Percentiles rank a stretch among this genome's conserved stretches.
These are phyloP conservation scores for Cyclopterus lumpus DNA, from an alignment of 2,797 vertebrate genomes.

Conservation along the genomic window DNA sequence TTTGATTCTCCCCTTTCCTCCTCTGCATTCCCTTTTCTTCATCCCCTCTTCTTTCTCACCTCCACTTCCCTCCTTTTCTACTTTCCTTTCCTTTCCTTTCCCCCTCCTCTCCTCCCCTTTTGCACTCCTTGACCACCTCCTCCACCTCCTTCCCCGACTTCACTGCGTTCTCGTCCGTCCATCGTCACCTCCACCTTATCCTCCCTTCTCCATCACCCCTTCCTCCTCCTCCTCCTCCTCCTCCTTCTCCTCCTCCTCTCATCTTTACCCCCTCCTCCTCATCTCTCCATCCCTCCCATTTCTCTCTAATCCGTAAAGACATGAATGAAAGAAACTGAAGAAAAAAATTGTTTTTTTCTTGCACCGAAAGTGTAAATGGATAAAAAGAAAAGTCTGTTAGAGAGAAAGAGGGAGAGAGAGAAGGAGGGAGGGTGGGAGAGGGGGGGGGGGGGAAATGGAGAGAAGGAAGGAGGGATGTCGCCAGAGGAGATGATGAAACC, in stretches of 20 bases:
- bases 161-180: too few species aligned
- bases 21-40: not conserved
- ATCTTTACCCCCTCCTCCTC: not conserved
- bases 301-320: not conserved
- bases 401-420: slow-evolving; percentile 11
- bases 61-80: not conserved
- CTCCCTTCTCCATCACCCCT: not conserved
- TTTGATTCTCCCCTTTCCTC: not conserved
- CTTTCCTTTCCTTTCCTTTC: too few species aligned
- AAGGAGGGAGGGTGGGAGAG: slow-evolving; percentile 48
- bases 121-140: not conserved
- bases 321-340: not conserved
- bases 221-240: not conserved
- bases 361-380: slow-evolving; percentile 11
- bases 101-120: not conserved
- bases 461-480: slow-evolving; percentile 56
- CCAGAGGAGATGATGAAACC: slow-evolving; percentile 71
- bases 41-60: not conserved
- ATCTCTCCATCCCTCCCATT: not conserved
- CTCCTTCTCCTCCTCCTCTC: not conserved
- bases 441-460: slow-evolving; percentile 37
- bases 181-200: not conserved
- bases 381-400: not conserved
- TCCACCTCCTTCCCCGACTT: not conserved
- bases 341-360: not conserved